Conservation (phyloP, 2,888 invertebrate species). For the Machimus rusticus region DNA sequence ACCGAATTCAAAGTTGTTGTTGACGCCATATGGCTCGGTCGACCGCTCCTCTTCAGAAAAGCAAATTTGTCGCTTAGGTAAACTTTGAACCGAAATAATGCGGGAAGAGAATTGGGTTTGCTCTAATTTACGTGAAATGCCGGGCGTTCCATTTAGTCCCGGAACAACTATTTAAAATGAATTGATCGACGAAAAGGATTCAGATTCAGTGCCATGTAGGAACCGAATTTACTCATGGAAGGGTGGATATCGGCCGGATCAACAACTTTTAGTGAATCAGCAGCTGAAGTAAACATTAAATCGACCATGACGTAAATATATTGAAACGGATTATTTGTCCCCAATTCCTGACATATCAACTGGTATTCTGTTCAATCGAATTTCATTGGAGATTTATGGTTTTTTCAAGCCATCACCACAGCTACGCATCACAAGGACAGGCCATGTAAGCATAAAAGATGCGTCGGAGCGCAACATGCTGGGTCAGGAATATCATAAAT, state of each 20-base stretch:
- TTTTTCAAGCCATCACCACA: background rate
- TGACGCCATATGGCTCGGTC: background rate
- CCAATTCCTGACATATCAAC: background rate
- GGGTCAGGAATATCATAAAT: background rate
- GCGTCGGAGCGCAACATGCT: background rate
- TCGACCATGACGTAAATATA: background rate
- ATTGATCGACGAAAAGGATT: background rate
- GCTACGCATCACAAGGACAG: background rate
- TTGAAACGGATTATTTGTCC: constrained; percentile 8
- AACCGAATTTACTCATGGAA: background rate
- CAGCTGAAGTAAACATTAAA: background rate
- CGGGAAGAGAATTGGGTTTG: background rate
- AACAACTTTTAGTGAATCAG: background rate
- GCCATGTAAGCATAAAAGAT: background rate
- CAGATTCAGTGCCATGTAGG: background rate
- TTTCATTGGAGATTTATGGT: background rate
- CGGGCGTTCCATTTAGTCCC: background rate
- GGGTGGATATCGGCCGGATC: background rate
- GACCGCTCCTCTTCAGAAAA: background rate
- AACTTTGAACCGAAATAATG: background rate
- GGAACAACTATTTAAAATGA: background rate
- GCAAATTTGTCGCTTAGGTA: background rate
- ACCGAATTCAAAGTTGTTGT: background rate
- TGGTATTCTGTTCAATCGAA: constrained; percentile 1
- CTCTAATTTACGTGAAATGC: background rate